Evolutionary conservation across 1,140 invertebrate species (phyloP).

Genomic region (Microplitis demolitor): DNA sequence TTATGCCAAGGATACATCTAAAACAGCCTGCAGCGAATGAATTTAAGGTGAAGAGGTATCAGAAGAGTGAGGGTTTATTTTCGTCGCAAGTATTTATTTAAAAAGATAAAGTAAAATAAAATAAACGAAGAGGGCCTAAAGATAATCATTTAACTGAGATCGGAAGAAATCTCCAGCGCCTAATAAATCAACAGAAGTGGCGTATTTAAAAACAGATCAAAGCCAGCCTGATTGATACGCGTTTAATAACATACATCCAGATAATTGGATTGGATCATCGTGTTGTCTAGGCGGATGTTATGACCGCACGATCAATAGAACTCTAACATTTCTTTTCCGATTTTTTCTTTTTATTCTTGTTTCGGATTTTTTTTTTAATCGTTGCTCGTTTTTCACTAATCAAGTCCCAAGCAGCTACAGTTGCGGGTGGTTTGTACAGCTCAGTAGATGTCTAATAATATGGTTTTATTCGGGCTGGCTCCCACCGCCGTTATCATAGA

Average conservation of each 20-base stretch:
- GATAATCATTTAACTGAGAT: slow-evolving; percentile 11
- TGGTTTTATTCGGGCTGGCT: slow-evolving; percentile 52
- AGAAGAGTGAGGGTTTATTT: not conserved
- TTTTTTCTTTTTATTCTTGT: too few species aligned
- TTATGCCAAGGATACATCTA: slow-evolving; percentile 13
- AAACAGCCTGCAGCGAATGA: not conserved
- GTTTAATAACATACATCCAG: slow-evolving; percentile 59
- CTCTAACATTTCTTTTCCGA: not conserved
- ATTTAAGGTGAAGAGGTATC: slow-evolving; percentile 5
- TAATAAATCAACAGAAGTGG: slow-evolving; percentile 51
- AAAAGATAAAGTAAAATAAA: slow-evolving; percentile 3
- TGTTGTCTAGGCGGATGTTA: slow-evolving; percentile 1
- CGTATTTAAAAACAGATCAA: slow-evolving; percentile 57
- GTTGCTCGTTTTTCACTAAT: slow-evolving; percentile 37
- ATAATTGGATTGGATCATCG: slow-evolving; percentile 9
- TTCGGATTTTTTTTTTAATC: not conserved
- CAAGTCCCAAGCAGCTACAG: slow-evolving; percentile 28
- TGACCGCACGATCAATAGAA: not conserved
- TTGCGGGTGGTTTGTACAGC: slow-evolving; percentile 38
- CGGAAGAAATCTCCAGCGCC: slow-evolving; percentile 23
- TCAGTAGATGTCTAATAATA: slow-evolving; percentile 50
- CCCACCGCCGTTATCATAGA: slow-evolving; percentile 46
- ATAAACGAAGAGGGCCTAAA: not conserved
- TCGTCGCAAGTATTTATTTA: not conserved
- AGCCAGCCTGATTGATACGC: slow-evolving; percentile 56